Evolutionary conservation across 2,797 vertebrate genomes (phyloP), one percentile per base, ranked within the genome.

Genomic region (Eulemur coronatus): DNA sequence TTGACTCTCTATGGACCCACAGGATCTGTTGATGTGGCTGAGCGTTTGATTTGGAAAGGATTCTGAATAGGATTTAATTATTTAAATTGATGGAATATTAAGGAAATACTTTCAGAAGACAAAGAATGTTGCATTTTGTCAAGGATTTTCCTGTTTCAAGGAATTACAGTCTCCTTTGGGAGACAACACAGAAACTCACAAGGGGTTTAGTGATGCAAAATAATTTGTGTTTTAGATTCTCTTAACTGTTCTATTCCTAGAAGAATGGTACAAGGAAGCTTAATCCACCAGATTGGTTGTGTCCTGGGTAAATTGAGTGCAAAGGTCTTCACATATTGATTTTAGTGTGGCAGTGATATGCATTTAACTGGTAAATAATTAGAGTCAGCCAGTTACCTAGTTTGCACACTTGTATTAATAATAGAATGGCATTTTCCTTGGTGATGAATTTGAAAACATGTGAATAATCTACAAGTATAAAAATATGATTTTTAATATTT

Each of bases 341-440:
- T 95, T 95, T 81, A 75, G 30, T 22, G 63, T 55, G 46, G 43
- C 13, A 80, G 24, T 65, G 17, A n/a, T 94, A 72, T 35, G 35
- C 13, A 88, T 89, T 93, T 93, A 87, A 46, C 55, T 89, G 43
- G 5, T 70, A 91, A 94, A 89, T 86, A 92, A 90, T 80, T 73
- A 38, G 89, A 93, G 41, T 63, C 63, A 91, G 52, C 22, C 67
- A 79, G 78, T 78, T 89, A 57, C 73, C 81, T 89, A 15, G 10
- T 85, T 75, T 95, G 24, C 65, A 28, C 15, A 91, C 70, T 96
- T 80, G 48, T 84, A 70, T 9, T 80, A 96, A 61, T 90, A 88
- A 95, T 61, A 59, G 26, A 46, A 91, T 95, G 91, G 57, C 13
- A 50, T 97, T 98, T 98, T 97, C 50, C 65, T 95, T 93, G 30